Evolutionary conservation across 2,113 vertebrate genomes (phyloP).

Genomic region (Aptenodytes forsteri): DNA sequence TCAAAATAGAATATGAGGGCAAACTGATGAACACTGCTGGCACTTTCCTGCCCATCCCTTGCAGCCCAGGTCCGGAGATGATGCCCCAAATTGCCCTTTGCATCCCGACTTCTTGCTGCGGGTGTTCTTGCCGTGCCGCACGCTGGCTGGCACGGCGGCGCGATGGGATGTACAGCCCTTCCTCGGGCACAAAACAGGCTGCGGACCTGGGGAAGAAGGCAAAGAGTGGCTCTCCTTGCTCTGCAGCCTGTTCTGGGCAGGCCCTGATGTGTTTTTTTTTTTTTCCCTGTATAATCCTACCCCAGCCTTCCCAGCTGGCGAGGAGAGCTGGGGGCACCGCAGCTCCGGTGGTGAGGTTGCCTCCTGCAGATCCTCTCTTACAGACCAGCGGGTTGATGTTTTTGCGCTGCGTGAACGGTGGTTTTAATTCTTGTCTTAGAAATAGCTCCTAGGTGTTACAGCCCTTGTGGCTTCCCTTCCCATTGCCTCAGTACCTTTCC

Average conservation of each 20-base stretch:
- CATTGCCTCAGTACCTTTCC: neutral
- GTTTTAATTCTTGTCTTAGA: neutral
- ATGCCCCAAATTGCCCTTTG: neutral
- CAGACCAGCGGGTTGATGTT: neutral
- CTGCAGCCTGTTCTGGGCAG: neutral
- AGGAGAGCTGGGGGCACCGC: neutral
- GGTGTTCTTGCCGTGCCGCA: neutral
- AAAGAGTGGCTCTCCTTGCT: neutral
- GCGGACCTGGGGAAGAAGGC: fast-evolving
- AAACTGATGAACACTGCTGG: neutral
- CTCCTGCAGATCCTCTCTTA: neutral
- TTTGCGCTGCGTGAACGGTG: fast-evolving
- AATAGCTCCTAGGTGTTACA: neutral
- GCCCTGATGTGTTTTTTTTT: neutral
- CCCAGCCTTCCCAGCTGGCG: neutral
- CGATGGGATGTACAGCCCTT: neutral
- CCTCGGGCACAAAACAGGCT: neutral
- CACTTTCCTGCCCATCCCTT: neutral
- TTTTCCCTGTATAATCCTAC: neutral
- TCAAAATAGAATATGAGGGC: fast-evolving
- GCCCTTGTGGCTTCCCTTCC: neutral
- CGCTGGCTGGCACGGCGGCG: neutral
- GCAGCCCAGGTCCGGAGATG: neutral
- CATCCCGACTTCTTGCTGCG: neutral
- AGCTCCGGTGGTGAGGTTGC: neutral